Evolutionary conservation across 2,113 vertebrate species (phyloP), one percentile per base, ranked within the genome.

Genomic region (Aphyosemion australe): DNA sequence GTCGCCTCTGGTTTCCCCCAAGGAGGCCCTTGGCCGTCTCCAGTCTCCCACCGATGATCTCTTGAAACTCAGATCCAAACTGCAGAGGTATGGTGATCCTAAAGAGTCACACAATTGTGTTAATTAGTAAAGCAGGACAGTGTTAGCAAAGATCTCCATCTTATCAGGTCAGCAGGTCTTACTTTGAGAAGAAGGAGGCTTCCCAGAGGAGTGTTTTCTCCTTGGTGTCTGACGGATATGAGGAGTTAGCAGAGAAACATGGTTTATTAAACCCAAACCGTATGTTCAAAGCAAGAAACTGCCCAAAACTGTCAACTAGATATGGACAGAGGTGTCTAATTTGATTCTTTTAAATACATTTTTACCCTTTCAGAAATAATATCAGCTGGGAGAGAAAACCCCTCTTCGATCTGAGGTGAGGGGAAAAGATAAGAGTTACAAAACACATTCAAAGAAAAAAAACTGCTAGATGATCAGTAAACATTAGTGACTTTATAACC

Each of bases 1-100:
- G 41, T 84, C 78, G 10, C 72, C 80, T 47, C 72, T 70, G 80
- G 34, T 74, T 86, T 4, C 90, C 71, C 88, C 92, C 12, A 89
- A 79, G 45, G 96, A 78, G 6, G 91, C 85, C 79, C 89, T 91
- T 2, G 90, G 86, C 16, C 95, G 87, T 18, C 80, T 76, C 94
- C 94, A 94, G 54, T 92, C 88, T 1, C 92, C 67, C 65, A 92
- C 82, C 0, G 90, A 75, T 63, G 80, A 59, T 85, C 91, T 94
- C 61, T 82, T 94, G 1, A 94, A 85, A 60, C 91, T 91, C 61
- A 94, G 41, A 12, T 88, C 91, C 66, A 91, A 79, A 71, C 93
- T 95, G 20, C 90, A 92, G 73, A 91, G 85, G 82, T 97, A 98
- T 0, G 95, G 96, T 62, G 97, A 98, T 79, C 91, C 96, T 98